Evolutionary conservation across 2,113 vertebrate species (phyloP), one percentile per base, ranked within the genome.

Genomic region (Pagrus major): DNA sequence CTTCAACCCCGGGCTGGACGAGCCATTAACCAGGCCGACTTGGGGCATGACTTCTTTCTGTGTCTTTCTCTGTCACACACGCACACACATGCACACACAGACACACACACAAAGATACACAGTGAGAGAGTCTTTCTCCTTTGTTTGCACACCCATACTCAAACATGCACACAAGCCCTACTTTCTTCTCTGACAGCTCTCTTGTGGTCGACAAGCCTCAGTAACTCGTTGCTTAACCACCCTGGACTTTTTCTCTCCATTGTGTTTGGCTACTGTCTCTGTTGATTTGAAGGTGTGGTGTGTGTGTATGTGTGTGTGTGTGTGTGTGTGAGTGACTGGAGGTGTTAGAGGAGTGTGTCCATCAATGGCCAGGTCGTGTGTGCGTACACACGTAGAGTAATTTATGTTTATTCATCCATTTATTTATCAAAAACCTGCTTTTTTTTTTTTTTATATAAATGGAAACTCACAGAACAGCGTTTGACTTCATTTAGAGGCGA

Each of bases 171-270:
- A 91, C 85, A 89, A 84, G 85, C 75, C 81, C 82, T 80, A 86
- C 86, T 87, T 88, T 90, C 84, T 85, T 86, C 67, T 78, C 85
- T 89, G 87, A 91, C 92, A 91, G 86, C 90, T 92, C 89, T 90
- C 88, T 89, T 86, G 84, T 89, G 88, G 88, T 90, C 67, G 81
- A 86, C 89, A 79, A 90, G 90, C 85, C 88, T 89, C 86, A 86
- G 77, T 89, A 88, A 90, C 87, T 87, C 73, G 58, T 84, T 91
- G 82, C 89, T 89, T 88, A 86, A 93, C 90, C 89, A 88, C 75
- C 77, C 60, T 84, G 77, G 85, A 90, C 86, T 84, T 86, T 76
- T 86, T 71, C 75, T 84, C 80, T 84, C 76, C 74, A 80, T 89
- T 89, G 86, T 90, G 71, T 87, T 91, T 87, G 88, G 80, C 85